Percentiles rank a stretch among this genome's conserved stretches.
Evolutionary conservation across 2,113 vertebrate species (phyloP).

Genomic region (Quiscalus mexicanus): DNA sequence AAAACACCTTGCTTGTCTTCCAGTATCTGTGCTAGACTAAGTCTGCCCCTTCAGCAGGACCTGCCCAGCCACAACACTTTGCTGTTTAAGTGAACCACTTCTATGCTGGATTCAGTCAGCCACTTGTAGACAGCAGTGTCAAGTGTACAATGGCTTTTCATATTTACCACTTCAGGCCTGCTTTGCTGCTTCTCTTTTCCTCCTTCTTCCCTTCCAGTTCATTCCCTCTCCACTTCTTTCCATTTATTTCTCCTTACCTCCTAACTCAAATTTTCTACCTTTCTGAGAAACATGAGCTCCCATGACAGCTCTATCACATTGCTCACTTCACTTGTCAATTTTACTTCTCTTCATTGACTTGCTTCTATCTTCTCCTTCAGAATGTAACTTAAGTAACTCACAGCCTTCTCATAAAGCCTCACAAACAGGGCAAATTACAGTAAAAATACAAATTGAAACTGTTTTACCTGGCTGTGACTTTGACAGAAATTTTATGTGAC

Average conservation of each 20-base stretch:
- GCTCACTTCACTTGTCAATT: neutral
- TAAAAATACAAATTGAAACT: neutral
- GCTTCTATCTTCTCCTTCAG: neutral
- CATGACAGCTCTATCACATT: neutral
- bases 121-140: neutral
- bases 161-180: neutral
- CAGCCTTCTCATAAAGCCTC: neutral
- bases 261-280: neutral
- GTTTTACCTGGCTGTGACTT: neutral
- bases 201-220: neutral
- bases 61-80: neutral
- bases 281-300: neutral
- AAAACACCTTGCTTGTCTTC: neutral
- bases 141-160: neutral
- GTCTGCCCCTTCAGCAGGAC: neutral
- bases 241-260: neutral
- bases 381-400: neutral
- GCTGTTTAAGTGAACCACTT: neutral
- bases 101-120: neutral
- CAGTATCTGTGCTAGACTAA: neutral
- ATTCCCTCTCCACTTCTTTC: neutral
- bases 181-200: neutral
- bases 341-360: neutral
- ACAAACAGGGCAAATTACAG: neutral
- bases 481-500: neutral